Percentiles rank a stretch among this genome's conserved stretches.
phyloP scores from a whole-genome alignment of 2,113 vertebrate genomes.

The Tenebrosternarchus preto region DNA sequence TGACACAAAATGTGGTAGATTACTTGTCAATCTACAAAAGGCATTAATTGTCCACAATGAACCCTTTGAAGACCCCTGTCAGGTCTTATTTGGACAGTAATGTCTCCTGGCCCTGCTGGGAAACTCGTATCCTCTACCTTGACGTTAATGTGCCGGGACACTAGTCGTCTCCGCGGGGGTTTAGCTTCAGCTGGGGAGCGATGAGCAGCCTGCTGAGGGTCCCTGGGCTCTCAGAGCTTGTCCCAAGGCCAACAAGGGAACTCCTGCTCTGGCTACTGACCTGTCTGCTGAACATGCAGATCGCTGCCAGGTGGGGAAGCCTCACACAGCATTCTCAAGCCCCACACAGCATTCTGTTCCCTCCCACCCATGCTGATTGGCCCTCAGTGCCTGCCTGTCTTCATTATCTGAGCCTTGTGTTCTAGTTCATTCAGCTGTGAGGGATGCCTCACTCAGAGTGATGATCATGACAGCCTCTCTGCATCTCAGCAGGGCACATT shows the following conservation, averaged over 20 bases:
- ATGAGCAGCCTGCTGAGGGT: not conserved
- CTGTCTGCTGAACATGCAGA: not conserved
- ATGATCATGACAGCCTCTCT: not conserved
- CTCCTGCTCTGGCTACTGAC: conserved; percentile 21
- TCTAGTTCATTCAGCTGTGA: not conserved
- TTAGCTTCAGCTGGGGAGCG: conserved; percentile 30
- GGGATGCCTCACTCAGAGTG: not conserved
- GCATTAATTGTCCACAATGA: conserved; percentile 8
- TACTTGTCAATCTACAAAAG: not conserved
- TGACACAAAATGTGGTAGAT: conserved; percentile 5
- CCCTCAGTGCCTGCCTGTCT: not conserved
- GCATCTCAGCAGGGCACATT: not conserved
- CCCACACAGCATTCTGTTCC: not conserved
- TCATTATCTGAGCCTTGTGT: not conserved
- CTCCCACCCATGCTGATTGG: not conserved
- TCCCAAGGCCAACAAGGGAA: conserved; percentile 10
- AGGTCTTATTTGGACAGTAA: too few relatives aligned
- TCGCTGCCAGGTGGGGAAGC: not conserved
- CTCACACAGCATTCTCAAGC: not conserved
- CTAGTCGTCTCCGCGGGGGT: conserved; percentile 52
- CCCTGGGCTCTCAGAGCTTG: conserved; percentile 18
- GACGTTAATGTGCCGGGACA: conserved; percentile 54
- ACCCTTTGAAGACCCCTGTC: not conserved
- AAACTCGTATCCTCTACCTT: conserved; percentile 48
- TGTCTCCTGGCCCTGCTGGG: not conserved